These are phyloP conservation scores for Plebejus melissa DNA, from an alignment of 2,888 invertebrate species.

Conservation along the genomic window DNA sequence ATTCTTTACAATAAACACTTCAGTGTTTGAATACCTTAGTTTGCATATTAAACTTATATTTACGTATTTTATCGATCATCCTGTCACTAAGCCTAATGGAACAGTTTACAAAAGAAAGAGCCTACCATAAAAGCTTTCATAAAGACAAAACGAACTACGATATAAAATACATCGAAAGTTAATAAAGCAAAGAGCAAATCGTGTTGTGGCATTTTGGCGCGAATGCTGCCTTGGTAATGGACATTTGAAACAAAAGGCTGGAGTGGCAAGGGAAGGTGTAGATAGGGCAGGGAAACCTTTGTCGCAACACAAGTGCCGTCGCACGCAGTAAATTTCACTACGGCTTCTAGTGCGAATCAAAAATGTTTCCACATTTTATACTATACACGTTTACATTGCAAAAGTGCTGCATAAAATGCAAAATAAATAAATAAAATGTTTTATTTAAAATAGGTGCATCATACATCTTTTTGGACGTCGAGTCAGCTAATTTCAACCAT, in stretches of 20 bases:
- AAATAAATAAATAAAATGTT: no score
- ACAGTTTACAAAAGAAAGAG: conserved; percentile 15
- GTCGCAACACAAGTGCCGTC: conserved; percentile 42
- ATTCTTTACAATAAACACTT: not conserved
- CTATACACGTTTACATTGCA: not conserved
- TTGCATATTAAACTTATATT: not conserved
- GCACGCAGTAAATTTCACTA: conserved; percentile 28
- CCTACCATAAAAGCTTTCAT: conserved; percentile 17
- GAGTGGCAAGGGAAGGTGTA: conserved; percentile 48
- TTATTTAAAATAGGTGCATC: not conserved
- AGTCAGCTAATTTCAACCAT: no score
- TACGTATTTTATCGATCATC: not conserved
- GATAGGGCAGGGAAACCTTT: conserved; percentile 62
- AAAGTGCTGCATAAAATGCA: not conserved
- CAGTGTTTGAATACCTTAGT: not conserved
- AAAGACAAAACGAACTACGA: conserved; percentile 19
- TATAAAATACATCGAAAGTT: conserved; percentile 36
- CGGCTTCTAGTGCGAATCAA: conserved; percentile 11
- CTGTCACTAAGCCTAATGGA: not conserved
- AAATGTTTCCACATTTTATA: conserved; percentile 9
- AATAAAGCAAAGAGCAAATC: conserved; percentile 48
- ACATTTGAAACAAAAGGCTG: conserved; percentile 53
- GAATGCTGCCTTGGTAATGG: conserved; percentile 50
- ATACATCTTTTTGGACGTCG: not conserved
- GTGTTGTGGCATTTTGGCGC: conserved; percentile 46